Conservation (phyloP, 2,888 invertebrate genomes). For the Trichogramma dendrolimi region DNA sequence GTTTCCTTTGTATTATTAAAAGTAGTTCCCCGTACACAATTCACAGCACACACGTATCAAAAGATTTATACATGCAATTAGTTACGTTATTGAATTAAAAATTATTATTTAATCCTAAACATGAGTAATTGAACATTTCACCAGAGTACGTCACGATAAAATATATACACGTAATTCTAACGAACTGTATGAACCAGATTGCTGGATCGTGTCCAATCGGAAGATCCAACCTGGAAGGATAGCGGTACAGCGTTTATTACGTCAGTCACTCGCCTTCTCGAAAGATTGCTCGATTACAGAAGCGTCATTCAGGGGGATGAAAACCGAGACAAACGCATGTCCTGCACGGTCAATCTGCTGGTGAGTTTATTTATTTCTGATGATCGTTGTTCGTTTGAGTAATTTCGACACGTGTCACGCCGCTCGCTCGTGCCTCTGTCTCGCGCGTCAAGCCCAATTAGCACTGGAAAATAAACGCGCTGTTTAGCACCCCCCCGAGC, state of each 20-base stretch:
- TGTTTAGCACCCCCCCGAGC: slow-evolving; percentile 5
- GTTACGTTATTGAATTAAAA: neutral
- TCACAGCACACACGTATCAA: neutral
- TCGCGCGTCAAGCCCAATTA: no score
- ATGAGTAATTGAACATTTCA: no score
- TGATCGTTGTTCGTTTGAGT: no score
- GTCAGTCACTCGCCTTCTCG: slow-evolving; percentile 83
- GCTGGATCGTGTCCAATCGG: slow-evolving; percentile 77
- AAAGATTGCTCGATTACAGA: slow-evolving; percentile 86
- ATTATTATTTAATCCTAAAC: no score
- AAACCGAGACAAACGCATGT: slow-evolving; percentile 92
- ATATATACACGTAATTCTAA: no score
- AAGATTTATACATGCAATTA: neutral
- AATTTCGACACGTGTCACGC: no score
- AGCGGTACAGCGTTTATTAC: slow-evolving; percentile 89
- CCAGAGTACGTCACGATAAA: no score
- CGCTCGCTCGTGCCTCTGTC: no score
- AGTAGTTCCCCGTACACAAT: no score
- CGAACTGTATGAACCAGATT: slow-evolving; percentile 56
- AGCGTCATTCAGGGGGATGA: slow-evolving; percentile 94
- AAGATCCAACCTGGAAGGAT: slow-evolving; percentile 85
- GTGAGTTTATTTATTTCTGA: slow-evolving; percentile 52
- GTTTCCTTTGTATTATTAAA: no score
- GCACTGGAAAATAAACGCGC: slow-evolving; percentile 6
- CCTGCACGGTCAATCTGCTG: slow-evolving; percentile 89